Conservation (phyloP, 2,888 invertebrate genomes). For the Nebria salina region DNA sequence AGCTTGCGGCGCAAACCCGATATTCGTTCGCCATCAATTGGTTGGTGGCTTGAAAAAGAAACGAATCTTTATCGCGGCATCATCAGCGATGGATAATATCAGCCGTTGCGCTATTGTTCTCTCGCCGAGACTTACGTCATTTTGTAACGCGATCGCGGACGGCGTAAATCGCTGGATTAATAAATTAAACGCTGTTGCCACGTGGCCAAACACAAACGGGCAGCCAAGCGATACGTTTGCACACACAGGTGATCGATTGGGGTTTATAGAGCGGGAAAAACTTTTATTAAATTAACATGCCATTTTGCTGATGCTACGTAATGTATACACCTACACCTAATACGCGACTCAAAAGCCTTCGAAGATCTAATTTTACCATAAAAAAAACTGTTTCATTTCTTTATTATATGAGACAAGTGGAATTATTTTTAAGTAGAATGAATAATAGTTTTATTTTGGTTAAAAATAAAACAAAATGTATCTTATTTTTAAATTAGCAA, state of each 20-base stretch:
- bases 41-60: not conserved
- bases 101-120: not conserved
- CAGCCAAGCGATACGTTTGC: not conserved
- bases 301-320: too few species aligned
- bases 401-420: too few species aligned
- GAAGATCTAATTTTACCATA: too few species aligned
- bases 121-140: constrained; percentile 6
- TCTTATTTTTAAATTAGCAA: too few species aligned
- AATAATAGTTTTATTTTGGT: too few species aligned
- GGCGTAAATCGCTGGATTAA: constrained; percentile 2
- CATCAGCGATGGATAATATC: not conserved
- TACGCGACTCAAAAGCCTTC: too few species aligned
- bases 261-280: not conserved
- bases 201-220: not conserved
- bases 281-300: too few species aligned
- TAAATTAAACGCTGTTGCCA: constrained; percentile 4
- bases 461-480: too few species aligned
- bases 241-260: not conserved
- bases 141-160: constrained; percentile 6
- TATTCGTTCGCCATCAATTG: not conserved
- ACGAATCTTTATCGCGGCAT: not conserved
- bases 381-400: too few species aligned
- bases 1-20: not conserved
- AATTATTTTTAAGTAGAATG: too few species aligned
- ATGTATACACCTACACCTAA: too few species aligned